Evolutionary conservation across 35 echinoderm and acorn worm genomes (phyloP), one percentile per base, ranked within the genome.

Genomic region (Ophioderma brevispina): DNA sequence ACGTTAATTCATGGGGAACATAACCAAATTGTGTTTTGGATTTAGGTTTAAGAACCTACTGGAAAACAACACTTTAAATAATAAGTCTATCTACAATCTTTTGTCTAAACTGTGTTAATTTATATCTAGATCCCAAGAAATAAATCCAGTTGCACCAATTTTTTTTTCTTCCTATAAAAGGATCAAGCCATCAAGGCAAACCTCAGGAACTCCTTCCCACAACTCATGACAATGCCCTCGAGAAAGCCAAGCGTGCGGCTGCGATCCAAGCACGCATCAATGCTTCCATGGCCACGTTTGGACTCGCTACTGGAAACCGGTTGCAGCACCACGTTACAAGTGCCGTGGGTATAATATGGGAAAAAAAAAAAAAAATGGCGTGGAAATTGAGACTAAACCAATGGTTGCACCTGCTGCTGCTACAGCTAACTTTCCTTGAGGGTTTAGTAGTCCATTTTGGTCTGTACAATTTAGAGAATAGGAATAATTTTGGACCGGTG

Each of bases 261-360:
- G 92, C 94, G 88, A 98, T 98, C 1, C 96, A 95, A 77, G 93
- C 90, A 35, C 91, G 96, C 43, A 98, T 98, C 49, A 87, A 94
- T 23, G 90, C 96, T 17, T 89, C 93, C 0, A 97, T 97, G 95
- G 85, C 89, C 39, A 94, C 40, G 33, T 85, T 92, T 30, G 95
- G 95, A 11, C 88, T 95, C n/a, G 88, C 76, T 6, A 31, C 39
- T 37, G 46, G 46, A n/a, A n/a, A n/a, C n/a, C n/a, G n/a, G n/a
- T n/a, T n/a, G n/a, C n/a, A n/a, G n/a, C n/a, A n/a, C n/a, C n/a
- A n/a, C n/a, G 46, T 52, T 52, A 21, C 46, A 11, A 21, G 46
- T 8, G 46, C 52, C 28, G 13, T 23, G 19, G 36, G 34, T 40
- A 40, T n/a, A 25, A n/a, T n/a, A n/a, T n/a, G 39, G 52, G 21